These are phyloP conservation scores for Lindbergichthys nudifrons DNA, from an alignment of 2,797 vertebrate species.

Conservation along the genomic window DNA sequence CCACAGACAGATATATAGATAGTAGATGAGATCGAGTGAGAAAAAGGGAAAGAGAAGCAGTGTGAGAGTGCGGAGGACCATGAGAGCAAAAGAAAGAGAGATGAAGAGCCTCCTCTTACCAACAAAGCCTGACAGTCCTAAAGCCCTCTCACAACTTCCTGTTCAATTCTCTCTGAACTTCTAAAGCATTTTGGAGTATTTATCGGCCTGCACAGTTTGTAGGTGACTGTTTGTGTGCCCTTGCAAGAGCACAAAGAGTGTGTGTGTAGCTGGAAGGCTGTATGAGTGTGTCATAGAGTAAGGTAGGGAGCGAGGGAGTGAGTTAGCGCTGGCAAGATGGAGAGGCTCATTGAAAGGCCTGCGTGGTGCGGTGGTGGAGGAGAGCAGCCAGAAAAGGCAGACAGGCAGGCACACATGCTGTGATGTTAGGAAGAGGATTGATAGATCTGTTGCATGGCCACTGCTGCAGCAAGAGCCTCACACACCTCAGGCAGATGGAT, in stretches of 20 bases:
- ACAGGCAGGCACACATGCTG: constrained; percentile 68
- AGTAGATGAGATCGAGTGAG: constrained; percentile 21
- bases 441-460: constrained; percentile 73
- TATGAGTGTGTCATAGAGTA: constrained; percentile 42
- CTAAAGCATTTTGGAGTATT: constrained; percentile 57
- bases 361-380: constrained; percentile 67
- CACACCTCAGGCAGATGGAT: constrained; percentile 78
- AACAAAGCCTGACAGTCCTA: constrained; percentile 61
- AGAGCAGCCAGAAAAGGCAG: constrained; percentile 64
- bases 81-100: constrained; percentile 42
- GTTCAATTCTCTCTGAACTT: constrained; percentile 67
- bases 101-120: constrained; percentile 66
- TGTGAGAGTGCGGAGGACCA: constrained; percentile 40
- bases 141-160: constrained; percentile 75
- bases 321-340: constrained; percentile 70
- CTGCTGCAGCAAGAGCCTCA: constrained; percentile 69
- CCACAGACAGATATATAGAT: constrained; percentile 45
- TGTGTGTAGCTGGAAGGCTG: not conserved
- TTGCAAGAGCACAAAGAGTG: constrained; percentile 19
- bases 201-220: constrained; percentile 49
- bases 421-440: constrained; percentile 74
- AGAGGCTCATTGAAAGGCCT: constrained; percentile 73
- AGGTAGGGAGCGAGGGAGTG: constrained; percentile 60
- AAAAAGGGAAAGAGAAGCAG: constrained; percentile 20
- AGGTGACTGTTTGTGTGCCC: constrained; percentile 31